A percentile compares a stretch with the other conserved stretches of the same genome.
Evolutionary conservation across 1,140 invertebrate species (phyloP).

Genomic region (Polypedilum vanderplanki): DNA sequence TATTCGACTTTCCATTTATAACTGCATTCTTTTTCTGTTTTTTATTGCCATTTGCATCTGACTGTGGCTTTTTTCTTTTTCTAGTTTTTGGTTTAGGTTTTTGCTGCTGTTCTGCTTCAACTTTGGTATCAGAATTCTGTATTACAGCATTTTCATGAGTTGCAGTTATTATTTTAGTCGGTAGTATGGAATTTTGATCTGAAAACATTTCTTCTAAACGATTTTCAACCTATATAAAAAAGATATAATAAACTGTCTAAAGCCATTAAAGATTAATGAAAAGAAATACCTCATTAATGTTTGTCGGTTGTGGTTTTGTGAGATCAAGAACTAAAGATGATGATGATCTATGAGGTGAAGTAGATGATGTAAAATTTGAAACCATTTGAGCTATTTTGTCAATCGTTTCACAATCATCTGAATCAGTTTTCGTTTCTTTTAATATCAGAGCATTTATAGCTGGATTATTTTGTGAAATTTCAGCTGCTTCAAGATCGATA

Average conservation of each 20-base stretch:
- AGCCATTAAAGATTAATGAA: too few relatives aligned
- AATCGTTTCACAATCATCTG: conserved; percentile 9
- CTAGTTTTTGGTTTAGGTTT: not conserved
- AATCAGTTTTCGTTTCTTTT: not conserved
- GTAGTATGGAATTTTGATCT: not conserved
- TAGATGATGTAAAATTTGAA: not conserved
- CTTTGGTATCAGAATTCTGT: not conserved
- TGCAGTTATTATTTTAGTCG: not conserved
- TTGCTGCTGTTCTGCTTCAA: not conserved
- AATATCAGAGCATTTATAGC: not conserved
- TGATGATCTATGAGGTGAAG: not conserved
- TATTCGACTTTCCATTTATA: not conserved
- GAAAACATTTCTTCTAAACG: not conserved
- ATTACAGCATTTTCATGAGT: not conserved
- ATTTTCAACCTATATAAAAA: not conserved
- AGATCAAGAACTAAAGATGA: not conserved
- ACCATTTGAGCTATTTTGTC: conserved; percentile 20
- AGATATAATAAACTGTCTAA: too few relatives aligned
- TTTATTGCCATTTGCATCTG: not conserved
- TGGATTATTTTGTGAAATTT: not conserved
- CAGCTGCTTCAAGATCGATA: not conserved
- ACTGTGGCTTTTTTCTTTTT: not conserved
- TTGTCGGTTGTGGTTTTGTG: too few relatives aligned
- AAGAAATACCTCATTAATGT: not conserved
- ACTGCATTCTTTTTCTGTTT: not conserved